Conservation (phyloP, 2,113 vertebrate genomes). For the Pagrus major region DNA sequence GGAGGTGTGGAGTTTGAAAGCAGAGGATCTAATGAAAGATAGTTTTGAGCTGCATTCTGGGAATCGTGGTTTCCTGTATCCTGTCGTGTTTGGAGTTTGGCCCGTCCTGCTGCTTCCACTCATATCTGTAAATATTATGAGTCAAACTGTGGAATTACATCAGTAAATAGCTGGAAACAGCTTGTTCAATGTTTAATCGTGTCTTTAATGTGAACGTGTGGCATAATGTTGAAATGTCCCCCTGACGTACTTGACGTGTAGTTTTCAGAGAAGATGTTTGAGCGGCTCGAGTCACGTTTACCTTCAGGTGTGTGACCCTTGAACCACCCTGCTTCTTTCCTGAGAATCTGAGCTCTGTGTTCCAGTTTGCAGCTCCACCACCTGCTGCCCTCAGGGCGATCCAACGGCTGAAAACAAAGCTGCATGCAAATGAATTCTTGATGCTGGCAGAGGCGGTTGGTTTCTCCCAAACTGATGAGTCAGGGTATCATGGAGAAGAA, state of each 20-base stretch:
- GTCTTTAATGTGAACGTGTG: not conserved
- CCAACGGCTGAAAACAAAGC: slow-evolving; percentile 70
- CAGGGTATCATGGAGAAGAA: slow-evolving; percentile 19
- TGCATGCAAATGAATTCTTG: slow-evolving; percentile 76
- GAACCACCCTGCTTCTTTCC: not conserved
- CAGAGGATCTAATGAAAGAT: too few relatives aligned
- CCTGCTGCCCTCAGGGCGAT: slow-evolving; percentile 63
- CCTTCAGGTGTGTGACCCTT: not conserved
- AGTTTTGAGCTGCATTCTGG: slow-evolving; percentile 10
- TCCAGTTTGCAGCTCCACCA: slow-evolving; percentile 37
- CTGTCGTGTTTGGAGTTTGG: too few relatives aligned
- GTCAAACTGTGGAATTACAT: not conserved
- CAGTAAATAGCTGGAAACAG: not conserved
- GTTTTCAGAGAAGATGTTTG: not conserved
- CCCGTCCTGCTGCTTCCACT: too few relatives aligned
- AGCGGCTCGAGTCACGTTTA: not conserved
- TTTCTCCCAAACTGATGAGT: slow-evolving; percentile 53
- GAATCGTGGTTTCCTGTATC: not conserved
- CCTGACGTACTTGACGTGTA: not conserved
- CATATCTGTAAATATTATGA: not conserved
- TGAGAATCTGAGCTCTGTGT: slow-evolving; percentile 20
- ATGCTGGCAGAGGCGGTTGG: slow-evolving; percentile 27
- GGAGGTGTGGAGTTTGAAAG: not conserved
- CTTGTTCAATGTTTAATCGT: too few relatives aligned
- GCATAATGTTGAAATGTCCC: too few relatives aligned